Evolutionary conservation across 2,797 vertebrate species (phyloP).

Genomic region (Synanceia verrucosa): DNA sequence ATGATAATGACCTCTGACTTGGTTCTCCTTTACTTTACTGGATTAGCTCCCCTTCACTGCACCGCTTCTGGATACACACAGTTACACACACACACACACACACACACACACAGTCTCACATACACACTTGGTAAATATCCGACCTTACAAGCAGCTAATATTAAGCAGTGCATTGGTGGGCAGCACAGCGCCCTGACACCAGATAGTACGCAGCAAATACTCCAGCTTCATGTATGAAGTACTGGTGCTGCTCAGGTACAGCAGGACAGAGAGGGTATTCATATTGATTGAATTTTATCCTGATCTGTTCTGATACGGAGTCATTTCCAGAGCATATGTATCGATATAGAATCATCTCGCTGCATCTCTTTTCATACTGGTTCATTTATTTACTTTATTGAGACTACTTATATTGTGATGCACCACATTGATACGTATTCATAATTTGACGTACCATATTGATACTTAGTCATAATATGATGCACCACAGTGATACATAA

Average conservation of each 20-base stretch:
- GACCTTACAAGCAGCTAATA: slow-evolving; percentile 31
- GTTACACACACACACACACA: slow-evolving; percentile 30
- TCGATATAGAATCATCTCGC: no score
- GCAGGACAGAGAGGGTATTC: neutral
- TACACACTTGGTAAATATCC: slow-evolving; percentile 25
- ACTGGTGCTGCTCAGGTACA: slow-evolving; percentile 3
- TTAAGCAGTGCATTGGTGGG: slow-evolving; percentile 21
- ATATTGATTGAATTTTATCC: no score
- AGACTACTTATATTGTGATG: no score
- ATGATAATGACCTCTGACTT: slow-evolving; percentile 72
- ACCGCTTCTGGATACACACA: slow-evolving; percentile 53
- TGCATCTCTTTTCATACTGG: no score
- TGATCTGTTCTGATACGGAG: no score
- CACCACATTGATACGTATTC: no score
- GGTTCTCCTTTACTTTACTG: slow-evolving; percentile 66
- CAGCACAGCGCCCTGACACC: neutral
- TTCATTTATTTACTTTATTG: no score
- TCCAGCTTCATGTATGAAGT: neutral
- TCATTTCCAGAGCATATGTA: no score
- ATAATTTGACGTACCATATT: no score
- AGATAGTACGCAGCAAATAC: slow-evolving; percentile 10
- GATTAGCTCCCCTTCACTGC: slow-evolving; percentile 65
- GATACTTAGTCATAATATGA: no score
- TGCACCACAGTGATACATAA: no score
- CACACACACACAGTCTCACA: neutral